Base-by-base conservation (phyloP, 2,797 vertebrate genomes). In the Aldrovandia affinis region DNA sequence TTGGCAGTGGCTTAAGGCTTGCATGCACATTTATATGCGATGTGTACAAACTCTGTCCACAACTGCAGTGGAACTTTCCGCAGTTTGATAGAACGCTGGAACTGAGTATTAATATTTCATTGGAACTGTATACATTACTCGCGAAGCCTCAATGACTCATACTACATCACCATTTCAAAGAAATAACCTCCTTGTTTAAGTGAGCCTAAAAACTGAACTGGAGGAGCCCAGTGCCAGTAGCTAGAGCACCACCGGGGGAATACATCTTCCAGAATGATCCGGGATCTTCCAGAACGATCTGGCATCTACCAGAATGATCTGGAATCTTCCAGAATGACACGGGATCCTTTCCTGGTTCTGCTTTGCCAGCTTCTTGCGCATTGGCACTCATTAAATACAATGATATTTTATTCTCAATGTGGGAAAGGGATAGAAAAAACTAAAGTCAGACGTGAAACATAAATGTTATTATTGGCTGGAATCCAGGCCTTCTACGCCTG, bases 381-480 rank as follows among this genome's bases (percentile, higher is more conserved):
- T 84, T 91, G 86, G 89, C 92, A 89, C 83, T 88, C 90, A 91
- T 92, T 92, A 91, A 89, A 92, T 52, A 83, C 90, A 83, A 86
- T 82, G 89, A 88, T 83, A 63, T 90, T 90, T 91, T 88, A 86
- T 87, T 86, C 84, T 87, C 78, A 86, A 87, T 86, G 83, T 85
- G 80, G 88, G 86, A 68, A 86, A 78, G 80, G 81, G 22, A 22
- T 2, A 14, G 6, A 8, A 10, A 73, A 84, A 20, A 57, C 44
- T 6, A 44, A 59, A n/a, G 73, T 88, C 78, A 84, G 86, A 80
- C 83, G 86, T 85, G 87, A 78, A 89, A 89, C 80, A 84, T 81
- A 91, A 89, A 91, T 88, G 89, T 89, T 92, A 86, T 91, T 90
- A 88, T 87, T 93, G 88, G 89, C 83, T 91, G 82, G 25, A 75